Evolutionary conservation across 2,888 invertebrate species (phyloP).

Genomic region (Cantharis lateralis): DNA sequence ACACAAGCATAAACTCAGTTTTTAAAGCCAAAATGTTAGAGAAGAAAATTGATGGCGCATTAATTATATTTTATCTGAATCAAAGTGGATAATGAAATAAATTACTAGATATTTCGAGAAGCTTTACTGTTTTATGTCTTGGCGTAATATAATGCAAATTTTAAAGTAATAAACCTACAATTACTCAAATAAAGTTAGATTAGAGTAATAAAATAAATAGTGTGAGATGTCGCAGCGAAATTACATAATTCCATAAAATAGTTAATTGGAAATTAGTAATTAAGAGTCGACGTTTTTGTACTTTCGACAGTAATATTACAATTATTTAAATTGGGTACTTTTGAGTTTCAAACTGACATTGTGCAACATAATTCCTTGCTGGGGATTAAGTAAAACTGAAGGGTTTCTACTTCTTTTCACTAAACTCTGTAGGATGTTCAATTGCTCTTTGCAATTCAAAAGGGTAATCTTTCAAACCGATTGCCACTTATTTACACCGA

Average conservation of each 20-base stretch:
- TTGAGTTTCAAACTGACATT: neutral
- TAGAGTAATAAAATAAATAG: neutral
- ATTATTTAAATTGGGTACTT: neutral
- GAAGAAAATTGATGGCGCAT: neutral
- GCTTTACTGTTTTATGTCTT: neutral
- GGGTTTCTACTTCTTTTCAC: slow-evolving; percentile 8
- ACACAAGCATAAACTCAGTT: neutral
- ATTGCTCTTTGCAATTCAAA: slow-evolving; percentile 24
- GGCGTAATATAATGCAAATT: neutral
- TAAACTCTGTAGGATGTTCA: slow-evolving; percentile 22
- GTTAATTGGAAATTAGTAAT: neutral
- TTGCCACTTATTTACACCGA: slow-evolving; percentile 25
- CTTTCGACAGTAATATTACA: neutral
- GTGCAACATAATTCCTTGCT: neutral
- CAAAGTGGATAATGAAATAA: neutral
- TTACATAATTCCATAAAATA: neutral
- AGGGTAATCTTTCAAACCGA: slow-evolving; percentile 26
- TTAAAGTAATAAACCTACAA: neutral
- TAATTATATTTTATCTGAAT: neutral
- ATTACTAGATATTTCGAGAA: neutral
- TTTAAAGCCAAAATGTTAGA: neutral
- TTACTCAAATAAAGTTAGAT: neutral
- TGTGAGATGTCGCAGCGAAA: neutral
- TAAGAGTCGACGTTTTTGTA: neutral
- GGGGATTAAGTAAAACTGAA: neutral